Percentiles rank a stretch among this genome's conserved stretches.
phyloP scores from a whole-genome alignment of 2,888 invertebrate species.

The Nymphalis urticae region DNA sequence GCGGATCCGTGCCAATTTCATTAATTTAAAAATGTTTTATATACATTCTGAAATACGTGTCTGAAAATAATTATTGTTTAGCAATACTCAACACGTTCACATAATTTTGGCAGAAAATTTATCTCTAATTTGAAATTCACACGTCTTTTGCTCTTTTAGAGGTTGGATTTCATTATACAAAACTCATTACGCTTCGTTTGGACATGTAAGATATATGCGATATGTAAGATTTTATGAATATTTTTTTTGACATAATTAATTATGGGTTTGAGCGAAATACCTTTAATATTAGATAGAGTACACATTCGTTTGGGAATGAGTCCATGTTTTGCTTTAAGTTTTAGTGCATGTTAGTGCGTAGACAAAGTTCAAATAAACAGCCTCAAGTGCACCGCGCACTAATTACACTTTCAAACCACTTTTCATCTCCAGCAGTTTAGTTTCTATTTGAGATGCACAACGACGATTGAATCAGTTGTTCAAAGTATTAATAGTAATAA shows the following conservation, averaged over 20 bases:
- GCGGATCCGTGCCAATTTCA: no score
- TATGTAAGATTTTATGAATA: no score
- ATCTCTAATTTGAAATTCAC: no score
- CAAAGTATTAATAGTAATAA: no score
- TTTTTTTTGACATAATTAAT: no score
- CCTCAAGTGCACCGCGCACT: not conserved
- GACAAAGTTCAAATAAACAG: not conserved
- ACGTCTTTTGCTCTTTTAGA: no score
- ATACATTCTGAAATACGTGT: not conserved
- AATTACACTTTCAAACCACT: constrained; percentile 4
- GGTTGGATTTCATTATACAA: no score
- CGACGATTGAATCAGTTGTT: not conserved
- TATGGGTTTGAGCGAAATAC: no score
- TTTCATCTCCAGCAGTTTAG: not conserved
- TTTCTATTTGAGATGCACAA: constrained; percentile 1
- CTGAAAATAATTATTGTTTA: not conserved
- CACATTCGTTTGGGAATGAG: not conserved
- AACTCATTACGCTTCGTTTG: no score
- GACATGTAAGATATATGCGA: no score
- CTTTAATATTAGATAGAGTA: not conserved
- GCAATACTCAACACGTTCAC: not conserved
- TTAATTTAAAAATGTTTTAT: not conserved
- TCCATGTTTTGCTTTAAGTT: not conserved
- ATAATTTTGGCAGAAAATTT: not conserved
- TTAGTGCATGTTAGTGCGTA: not conserved